These are phyloP conservation scores for Epirrita christyi DNA, from an alignment of 2,888 invertebrate species.

Conservation along the genomic window DNA sequence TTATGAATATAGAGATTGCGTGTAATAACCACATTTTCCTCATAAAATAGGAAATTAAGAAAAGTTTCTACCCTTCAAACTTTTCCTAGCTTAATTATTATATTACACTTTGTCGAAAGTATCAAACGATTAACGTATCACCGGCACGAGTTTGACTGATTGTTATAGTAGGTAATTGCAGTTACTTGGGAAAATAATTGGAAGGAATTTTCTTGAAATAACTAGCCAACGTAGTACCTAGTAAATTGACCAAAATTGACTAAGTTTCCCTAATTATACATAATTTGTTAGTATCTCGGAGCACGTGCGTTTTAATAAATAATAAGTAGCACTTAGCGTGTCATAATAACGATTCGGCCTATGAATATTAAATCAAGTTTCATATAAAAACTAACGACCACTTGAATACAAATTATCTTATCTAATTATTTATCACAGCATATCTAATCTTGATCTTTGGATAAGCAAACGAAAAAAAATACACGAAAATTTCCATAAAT, in stretches of 20 bases:
- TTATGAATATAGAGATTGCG: no score
- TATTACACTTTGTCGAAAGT: conserved; percentile 16
- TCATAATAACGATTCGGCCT: not conserved
- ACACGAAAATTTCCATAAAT: no score
- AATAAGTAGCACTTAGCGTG: conserved; percentile 1
- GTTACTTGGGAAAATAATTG: conserved; percentile 34
- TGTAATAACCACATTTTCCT: not conserved
- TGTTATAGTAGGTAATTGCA: conserved; percentile 30
- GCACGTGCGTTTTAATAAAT: conserved; percentile 2
- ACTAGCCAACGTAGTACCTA: conserved; percentile 6
- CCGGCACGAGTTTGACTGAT: conserved; percentile 23
- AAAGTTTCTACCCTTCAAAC: conserved; percentile 15
- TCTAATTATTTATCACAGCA: no score
- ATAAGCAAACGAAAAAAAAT: no score
- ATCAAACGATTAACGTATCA: conserved; percentile 22
- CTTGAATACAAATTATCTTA: no score
- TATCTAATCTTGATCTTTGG: no score
- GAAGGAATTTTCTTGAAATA: conserved; percentile 24
- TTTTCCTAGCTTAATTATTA: conserved; percentile 6
- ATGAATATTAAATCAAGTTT: not conserved
- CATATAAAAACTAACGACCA: no score
- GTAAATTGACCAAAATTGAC: conserved; percentile 23
- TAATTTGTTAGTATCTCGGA: not conserved
- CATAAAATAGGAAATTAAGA: conserved; percentile 1
- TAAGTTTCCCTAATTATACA: conserved; percentile 22